Conservation (phyloP, 2,113 vertebrate species). For the Oplegnathus fasciatus region DNA sequence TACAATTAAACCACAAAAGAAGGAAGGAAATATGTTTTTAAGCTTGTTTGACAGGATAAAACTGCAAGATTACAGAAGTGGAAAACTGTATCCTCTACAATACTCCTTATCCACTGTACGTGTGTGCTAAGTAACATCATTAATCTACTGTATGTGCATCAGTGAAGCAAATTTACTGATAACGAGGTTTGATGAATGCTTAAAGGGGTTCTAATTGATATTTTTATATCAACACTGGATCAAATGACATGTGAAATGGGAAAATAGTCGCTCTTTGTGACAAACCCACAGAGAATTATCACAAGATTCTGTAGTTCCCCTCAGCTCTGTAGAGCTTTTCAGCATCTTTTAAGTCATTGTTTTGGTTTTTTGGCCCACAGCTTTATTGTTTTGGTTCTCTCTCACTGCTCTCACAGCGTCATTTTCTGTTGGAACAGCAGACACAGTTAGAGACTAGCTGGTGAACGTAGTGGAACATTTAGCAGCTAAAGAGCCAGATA, state of each 20-base stretch:
- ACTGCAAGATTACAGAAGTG: not conserved
- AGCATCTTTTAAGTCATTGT: too few species aligned
- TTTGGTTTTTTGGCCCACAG: not conserved
- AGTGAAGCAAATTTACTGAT: not conserved
- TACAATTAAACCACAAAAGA: not conserved
- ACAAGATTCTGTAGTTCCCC: not conserved
- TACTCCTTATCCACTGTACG: not conserved
- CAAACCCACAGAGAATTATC: not conserved
- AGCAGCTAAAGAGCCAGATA: not conserved
- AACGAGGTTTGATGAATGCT: constrained; percentile 6
- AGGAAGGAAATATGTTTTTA: not conserved
- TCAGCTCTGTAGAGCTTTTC: not conserved
- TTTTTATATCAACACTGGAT: not conserved
- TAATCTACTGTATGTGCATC: not conserved
- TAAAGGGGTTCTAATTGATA: not conserved
- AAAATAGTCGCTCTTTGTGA: not conserved
- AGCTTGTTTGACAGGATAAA: constrained; percentile 8
- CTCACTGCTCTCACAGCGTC: not conserved
- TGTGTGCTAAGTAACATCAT: constrained; percentile 1
- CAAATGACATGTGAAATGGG: not conserved
- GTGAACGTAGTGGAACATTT: not conserved
- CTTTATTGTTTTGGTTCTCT: not conserved
- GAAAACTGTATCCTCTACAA: not conserved
- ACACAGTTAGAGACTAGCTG: not conserved
- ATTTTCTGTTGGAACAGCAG: not conserved